Evolutionary conservation across 2,888 invertebrate species (phyloP).

Genomic region (Hyppa rectilinea): DNA sequence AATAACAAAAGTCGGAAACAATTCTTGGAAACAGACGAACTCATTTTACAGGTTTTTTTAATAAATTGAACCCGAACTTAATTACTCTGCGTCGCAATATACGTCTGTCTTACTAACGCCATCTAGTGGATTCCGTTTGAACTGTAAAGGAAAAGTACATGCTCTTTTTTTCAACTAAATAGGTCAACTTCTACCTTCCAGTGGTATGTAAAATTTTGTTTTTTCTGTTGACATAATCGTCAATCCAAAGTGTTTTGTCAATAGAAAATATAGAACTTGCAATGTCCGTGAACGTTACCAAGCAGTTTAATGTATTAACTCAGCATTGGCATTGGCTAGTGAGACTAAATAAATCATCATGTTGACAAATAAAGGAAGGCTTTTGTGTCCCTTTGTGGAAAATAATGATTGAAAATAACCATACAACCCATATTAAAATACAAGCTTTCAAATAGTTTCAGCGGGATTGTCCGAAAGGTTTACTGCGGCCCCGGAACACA

Average conservation of each 20-base stretch:
- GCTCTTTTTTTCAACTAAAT: constrained; percentile 12
- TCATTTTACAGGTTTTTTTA: constrained; percentile 31
- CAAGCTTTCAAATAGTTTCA: not conserved
- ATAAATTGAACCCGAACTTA: constrained; percentile 30
- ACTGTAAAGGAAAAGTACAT: constrained; percentile 15
- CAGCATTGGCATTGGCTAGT: not conserved
- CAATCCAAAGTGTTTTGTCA: not conserved
- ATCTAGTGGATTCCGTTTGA: constrained; percentile 46
- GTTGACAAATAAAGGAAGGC: not conserved
- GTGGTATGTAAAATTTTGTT: not conserved
- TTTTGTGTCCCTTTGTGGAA: not conserved
- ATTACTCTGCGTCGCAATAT: constrained; percentile 21
- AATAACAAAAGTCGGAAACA: constrained; percentile 22
- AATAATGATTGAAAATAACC: not conserved
- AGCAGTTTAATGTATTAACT: not conserved
- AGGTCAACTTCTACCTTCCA: too few relatives aligned
- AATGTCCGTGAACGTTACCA: not conserved
- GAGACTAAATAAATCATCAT: not conserved
- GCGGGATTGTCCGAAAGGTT: too few relatives aligned
- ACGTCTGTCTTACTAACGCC: constrained; percentile 33
- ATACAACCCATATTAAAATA: not conserved
- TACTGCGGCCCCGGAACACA: too few relatives aligned
- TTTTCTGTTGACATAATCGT: not conserved
- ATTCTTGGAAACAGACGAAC: constrained; percentile 15
- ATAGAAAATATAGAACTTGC: not conserved